Percentiles rank a stretch among this genome's conserved stretches.
Evolutionary conservation across 2,113 vertebrate genomes (phyloP).

Genomic region (Chiloscyllium plagiosum): DNA sequence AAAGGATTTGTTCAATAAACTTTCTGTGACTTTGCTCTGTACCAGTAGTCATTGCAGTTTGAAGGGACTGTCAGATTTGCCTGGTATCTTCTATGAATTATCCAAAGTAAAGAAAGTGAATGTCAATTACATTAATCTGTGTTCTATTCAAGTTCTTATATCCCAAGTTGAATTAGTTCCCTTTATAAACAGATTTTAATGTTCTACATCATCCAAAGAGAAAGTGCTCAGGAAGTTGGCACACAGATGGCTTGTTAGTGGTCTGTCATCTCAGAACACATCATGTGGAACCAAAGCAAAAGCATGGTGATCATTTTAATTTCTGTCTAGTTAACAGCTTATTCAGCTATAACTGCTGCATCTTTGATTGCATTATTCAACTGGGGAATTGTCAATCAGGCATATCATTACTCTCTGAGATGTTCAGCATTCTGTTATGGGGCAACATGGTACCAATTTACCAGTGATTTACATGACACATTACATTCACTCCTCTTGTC

Average conservation of each 20-base stretch:
- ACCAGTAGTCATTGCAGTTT: background rate
- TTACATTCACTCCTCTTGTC: background rate
- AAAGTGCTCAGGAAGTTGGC: background rate
- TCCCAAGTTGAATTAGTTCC: background rate
- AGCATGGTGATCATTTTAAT: background rate
- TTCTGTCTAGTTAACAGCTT: conserved; percentile 19
- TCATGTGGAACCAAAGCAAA: background rate
- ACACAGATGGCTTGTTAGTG: background rate
- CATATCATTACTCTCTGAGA: background rate
- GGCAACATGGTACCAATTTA: background rate
- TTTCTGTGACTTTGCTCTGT: background rate
- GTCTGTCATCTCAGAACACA: background rate
- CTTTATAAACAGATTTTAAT: background rate
- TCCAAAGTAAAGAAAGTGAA: background rate
- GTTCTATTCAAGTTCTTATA: background rate
- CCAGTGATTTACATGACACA: background rate
- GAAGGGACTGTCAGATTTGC: background rate
- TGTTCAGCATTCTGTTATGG: background rate
- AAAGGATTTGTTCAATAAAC: background rate
- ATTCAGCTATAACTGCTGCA: background rate
- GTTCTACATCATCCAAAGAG: background rate
- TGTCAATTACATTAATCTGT: background rate
- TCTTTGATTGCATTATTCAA: conserved; percentile 8
- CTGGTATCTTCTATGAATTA: background rate
- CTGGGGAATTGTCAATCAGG: conserved; percentile 3